These are phyloP conservation scores for Aspidiotus rigidus DNA, from an alignment of 2,888 invertebrate genomes.

Conservation along the genomic window DNA sequence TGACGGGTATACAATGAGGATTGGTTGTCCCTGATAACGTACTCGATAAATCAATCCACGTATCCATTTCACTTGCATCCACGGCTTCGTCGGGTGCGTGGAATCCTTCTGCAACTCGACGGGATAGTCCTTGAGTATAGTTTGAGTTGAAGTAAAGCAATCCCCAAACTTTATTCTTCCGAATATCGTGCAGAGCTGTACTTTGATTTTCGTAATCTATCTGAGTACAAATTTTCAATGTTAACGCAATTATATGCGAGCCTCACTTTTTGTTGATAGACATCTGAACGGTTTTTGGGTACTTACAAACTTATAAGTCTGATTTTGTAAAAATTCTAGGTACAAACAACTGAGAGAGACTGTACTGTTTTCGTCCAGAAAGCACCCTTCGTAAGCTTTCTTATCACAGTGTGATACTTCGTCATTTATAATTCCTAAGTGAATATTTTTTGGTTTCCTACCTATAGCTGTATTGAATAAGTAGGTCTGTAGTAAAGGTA, in stretches of 20 bases:
- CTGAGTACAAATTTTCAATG: conserved; percentile 31
- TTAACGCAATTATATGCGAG: no score
- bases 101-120: conserved; percentile 34
- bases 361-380: conserved; percentile 36
- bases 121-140: conserved; percentile 35
- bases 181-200: conserved; percentile 37
- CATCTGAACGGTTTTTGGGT: neutral
- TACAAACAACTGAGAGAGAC: conserved; percentile 39
- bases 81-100: conserved; percentile 32
- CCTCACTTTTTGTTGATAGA: neutral
- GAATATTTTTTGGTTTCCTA: conserved; percentile 60
- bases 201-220: conserved; percentile 36
- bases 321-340: conserved; percentile 37
- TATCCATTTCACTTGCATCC: conserved; percentile 36
- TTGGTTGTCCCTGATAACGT: neutral
- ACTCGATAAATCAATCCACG: conserved; percentile 39
- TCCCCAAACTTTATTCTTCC: conserved; percentile 38
- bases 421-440: conserved; percentile 68
- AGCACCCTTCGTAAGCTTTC: conserved; percentile 34
- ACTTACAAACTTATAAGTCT: conserved; percentile 38
- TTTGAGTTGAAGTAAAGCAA: conserved; percentile 37
- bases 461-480: conserved; percentile 75
- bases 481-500: conserved; percentile 70
- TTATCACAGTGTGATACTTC: conserved; percentile 49
- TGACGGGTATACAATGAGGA: neutral